A percentile compares a stretch with the other conserved stretches of the same genome.
These are phyloP conservation scores for Pogonognathellus flavescens DNA, from an alignment of 1,140 invertebrate species.

Conservation along the genomic window DNA sequence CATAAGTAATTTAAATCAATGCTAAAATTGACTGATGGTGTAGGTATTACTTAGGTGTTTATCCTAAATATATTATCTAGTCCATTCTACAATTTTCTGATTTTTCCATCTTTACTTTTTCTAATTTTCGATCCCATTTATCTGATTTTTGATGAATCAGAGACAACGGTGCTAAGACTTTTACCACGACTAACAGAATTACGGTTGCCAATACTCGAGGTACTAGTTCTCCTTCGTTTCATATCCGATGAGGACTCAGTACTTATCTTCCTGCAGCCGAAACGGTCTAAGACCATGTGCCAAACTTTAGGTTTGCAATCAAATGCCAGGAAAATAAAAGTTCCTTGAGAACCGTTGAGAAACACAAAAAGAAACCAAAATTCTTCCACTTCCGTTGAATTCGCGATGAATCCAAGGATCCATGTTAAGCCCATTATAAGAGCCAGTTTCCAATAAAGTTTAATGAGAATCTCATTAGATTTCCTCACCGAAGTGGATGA, in stretches of 20 bases:
- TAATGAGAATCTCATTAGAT: conserved; percentile 68
- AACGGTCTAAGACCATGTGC: conserved; percentile 67
- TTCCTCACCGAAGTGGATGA: conserved; percentile 56
- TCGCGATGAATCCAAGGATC: conserved; percentile 71
- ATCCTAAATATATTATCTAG: too few relatives aligned
- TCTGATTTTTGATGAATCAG: too few relatives aligned
- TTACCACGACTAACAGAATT: background rate
- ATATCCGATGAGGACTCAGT: background rate
- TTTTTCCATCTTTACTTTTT: too few relatives aligned
- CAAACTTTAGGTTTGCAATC: conserved; percentile 70
- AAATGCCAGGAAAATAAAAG: conserved; percentile 72
- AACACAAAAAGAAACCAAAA: conserved; percentile 72
- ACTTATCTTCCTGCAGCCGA: background rate
- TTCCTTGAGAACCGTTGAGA: conserved; percentile 72
- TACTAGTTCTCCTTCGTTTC: conserved; percentile 7
- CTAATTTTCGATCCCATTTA: too few relatives aligned
- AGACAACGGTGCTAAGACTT: too few relatives aligned
- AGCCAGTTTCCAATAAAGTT: conserved; percentile 72
- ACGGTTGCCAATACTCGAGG: background rate
- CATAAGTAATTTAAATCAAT: too few relatives aligned
- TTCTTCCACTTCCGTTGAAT: conserved; percentile 62
- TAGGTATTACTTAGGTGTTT: too few relatives aligned
- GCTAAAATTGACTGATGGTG: too few relatives aligned
- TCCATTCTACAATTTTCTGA: too few relatives aligned
- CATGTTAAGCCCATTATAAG: conserved; percentile 73